Percentiles rank a stretch among this genome's conserved stretches.
phyloP scores from a whole-genome alignment of 2,113 vertebrate species.

The Pipra filicauda region DNA sequence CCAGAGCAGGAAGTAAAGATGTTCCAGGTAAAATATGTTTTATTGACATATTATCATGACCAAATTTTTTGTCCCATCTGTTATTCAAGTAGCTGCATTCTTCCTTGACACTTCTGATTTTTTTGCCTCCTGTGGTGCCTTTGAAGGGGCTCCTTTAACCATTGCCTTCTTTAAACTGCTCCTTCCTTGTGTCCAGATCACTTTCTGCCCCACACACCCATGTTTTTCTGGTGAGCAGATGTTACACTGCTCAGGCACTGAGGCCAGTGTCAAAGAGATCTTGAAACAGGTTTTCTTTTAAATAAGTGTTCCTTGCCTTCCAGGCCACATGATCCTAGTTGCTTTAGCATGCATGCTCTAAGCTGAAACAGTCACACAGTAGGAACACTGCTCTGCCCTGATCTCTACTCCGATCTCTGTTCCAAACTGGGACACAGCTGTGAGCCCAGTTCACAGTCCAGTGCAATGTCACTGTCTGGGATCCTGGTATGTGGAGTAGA shows the following conservation, averaged over 20 bases:
- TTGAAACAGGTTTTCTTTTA: background rate
- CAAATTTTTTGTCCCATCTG: background rate
- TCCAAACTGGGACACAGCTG: background rate
- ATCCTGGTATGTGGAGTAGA: background rate
- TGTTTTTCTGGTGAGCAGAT: background rate
- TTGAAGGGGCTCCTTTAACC: background rate
- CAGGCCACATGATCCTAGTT: background rate
- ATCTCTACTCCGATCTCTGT: background rate
- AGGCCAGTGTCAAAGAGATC: background rate
- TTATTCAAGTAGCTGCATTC: background rate
- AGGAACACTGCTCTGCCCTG: background rate
- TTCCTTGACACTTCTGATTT: background rate
- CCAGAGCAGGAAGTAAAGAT: background rate
- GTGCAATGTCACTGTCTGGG: background rate
- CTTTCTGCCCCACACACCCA: background rate
- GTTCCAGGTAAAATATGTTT: background rate
- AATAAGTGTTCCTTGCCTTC: background rate
- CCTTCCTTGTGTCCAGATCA: background rate
- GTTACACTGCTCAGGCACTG: background rate
- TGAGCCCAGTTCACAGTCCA: background rate
- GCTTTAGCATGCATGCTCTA: background rate
- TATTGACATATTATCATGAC: background rate
- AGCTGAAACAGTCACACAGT: background rate
- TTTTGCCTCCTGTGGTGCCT: background rate
- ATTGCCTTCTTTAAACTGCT: background rate